Conservation (phyloP, 2,888 invertebrate genomes). For the Patella ulyssiponensis region DNA sequence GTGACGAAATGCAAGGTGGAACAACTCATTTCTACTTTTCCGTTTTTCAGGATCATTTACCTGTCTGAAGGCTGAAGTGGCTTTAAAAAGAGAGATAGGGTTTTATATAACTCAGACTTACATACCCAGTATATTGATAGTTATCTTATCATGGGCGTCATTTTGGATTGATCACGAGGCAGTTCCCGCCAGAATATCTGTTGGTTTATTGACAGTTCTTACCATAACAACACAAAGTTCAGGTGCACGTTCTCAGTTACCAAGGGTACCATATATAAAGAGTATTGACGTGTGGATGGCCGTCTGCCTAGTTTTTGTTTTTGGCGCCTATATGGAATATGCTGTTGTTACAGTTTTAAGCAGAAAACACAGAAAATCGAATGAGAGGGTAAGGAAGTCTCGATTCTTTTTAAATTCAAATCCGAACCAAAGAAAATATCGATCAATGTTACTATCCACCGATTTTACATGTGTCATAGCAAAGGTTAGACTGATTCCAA, state of each 20-base stretch:
- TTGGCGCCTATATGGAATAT: constrained; percentile 24
- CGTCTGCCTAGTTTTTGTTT: constrained; percentile 25
- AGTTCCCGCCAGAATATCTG: constrained; percentile 49
- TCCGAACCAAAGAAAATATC: not conserved
- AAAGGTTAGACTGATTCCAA: too few species aligned
- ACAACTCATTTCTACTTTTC: too few species aligned
- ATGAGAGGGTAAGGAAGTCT: not conserved
- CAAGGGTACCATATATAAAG: constrained; percentile 43
- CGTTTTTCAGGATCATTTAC: constrained; percentile 38
- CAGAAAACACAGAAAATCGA: constrained; percentile 15
- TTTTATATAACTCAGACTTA: constrained; percentile 44
- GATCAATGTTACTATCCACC: not conserved
- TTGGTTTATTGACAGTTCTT: constrained; percentile 52
- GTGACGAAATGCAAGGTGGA: too few species aligned
- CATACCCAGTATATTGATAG: constrained; percentile 45
- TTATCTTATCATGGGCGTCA: constrained; percentile 47
- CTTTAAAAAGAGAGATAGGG: constrained; percentile 36
- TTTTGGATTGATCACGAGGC: constrained; percentile 52
- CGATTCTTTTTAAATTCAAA: not conserved
- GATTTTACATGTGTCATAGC: too few species aligned
- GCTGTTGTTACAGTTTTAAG: constrained; percentile 18
- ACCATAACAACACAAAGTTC: constrained; percentile 54
- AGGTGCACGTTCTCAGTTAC: constrained; percentile 41
- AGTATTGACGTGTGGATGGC: constrained; percentile 30
- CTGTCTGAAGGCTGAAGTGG: constrained; percentile 39